Percentiles rank a stretch among this genome's conserved stretches.
Conservation (phyloP, 2,797 vertebrate species). For the Spinus olivaceus region DNA sequence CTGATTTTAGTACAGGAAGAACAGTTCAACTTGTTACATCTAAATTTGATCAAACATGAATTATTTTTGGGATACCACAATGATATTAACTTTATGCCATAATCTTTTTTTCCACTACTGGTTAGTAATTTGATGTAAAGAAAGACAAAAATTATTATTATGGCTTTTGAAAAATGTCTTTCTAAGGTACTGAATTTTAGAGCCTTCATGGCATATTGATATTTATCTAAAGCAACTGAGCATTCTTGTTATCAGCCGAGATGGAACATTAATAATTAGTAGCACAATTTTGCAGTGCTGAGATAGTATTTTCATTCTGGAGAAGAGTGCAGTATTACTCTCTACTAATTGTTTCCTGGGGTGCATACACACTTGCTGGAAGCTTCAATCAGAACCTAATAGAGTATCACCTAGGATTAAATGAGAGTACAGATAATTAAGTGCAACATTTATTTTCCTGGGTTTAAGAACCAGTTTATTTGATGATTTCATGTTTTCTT, state of each 20-base stretch:
- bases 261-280: neutral
- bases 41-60: neutral
- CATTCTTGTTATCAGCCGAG: neutral
- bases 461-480: neutral
- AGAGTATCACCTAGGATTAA: neutral
- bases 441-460: neutral
- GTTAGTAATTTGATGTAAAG: neutral
- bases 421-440: neutral
- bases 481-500: neutral
- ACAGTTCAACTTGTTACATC: neutral
- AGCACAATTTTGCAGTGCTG: neutral
- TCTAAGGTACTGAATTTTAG: neutral
- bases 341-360: neutral
- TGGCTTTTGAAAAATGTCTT: neutral
- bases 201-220: neutral
- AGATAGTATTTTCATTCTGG: neutral
- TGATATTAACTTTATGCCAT: neutral
- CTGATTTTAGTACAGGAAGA: neutral
- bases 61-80: neutral
- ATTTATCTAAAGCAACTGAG: neutral
- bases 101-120: neutral
- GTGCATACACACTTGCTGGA: neutral
- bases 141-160: neutral
- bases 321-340: neutral
- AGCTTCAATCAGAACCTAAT: neutral